These are phyloP conservation scores for Gisinianus flammeolus DNA, from an alignment of 2,888 invertebrate genomes.

Conservation along the genomic window DNA sequence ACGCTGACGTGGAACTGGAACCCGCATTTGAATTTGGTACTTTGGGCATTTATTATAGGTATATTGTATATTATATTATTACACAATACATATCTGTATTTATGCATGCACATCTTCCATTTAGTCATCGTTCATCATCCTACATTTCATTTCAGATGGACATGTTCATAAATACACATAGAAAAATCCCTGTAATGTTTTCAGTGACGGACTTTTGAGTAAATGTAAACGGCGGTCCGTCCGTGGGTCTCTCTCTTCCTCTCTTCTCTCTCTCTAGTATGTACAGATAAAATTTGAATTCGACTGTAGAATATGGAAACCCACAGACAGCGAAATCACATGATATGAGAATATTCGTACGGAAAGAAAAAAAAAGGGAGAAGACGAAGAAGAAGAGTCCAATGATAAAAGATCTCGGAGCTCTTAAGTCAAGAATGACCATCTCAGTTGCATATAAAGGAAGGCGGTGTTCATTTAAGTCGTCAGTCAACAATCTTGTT, in stretches of 20 bases:
- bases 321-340: slow-evolving; percentile 41
- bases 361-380: neutral
- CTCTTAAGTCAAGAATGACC: slow-evolving; percentile 52
- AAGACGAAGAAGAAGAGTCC: slow-evolving; percentile 6
- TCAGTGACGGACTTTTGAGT: neutral
- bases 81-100: too few relatives aligned
- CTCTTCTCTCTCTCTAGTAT: too few relatives aligned
- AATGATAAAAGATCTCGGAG: slow-evolving; percentile 44
- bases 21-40: too few relatives aligned
- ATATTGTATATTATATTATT: too few relatives aligned
- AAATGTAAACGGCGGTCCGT: too few relatives aligned
- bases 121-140: too few relatives aligned
- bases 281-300: too few relatives aligned
- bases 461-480: slow-evolving; percentile 59
- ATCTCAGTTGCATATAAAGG: slow-evolving; percentile 53
- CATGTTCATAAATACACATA: slow-evolving; percentile 9
- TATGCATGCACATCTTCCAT: too few relatives aligned
- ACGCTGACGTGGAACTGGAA: neutral
- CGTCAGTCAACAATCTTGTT: slow-evolving; percentile 59
- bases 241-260: too few relatives aligned
- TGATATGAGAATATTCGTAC: slow-evolving; percentile 37
- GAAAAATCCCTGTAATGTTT: neutral
- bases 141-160: too few relatives aligned
- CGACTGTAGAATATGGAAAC: slow-evolving; percentile 18
- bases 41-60: too few relatives aligned